These are phyloP conservation scores for Melipona beecheii DNA, from an alignment of 2,888 invertebrate species.

Conservation along the genomic window DNA sequence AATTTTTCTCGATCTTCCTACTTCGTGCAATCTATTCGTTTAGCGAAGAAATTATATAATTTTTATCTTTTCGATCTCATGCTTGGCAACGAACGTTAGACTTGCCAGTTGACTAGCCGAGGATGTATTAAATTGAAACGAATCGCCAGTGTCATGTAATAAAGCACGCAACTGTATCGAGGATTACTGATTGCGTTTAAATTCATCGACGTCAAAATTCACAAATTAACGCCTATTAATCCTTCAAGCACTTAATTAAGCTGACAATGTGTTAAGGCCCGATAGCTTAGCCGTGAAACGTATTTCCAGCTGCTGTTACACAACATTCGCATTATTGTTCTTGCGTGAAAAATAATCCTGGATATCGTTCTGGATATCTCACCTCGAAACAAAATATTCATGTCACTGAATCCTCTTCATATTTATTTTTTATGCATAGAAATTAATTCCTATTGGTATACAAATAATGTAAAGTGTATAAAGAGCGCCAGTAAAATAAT, in stretches of 20 bases:
- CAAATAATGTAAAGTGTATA: no score
- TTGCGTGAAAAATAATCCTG: neutral
- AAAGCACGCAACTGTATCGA: neutral
- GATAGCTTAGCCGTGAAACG: constrained; percentile 15
- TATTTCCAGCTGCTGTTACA: neutral
- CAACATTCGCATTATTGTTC: neutral
- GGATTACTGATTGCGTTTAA: neutral
- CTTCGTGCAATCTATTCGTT: neutral
- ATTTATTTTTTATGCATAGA: no score
- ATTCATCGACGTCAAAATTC: constrained; percentile 6
- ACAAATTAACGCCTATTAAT: constrained; percentile 46
- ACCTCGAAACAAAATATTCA: neutral
- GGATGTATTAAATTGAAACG: constrained; percentile 12
- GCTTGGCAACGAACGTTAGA: neutral
- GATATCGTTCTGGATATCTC: constrained; percentile 1
- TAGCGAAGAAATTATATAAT: constrained; percentile 5
- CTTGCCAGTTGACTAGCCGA: neutral
- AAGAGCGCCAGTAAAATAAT: no score
- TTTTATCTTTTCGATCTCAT: neutral
- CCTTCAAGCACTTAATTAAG: constrained; percentile 27
- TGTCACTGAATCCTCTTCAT: neutral
- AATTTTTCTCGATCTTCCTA: neutral
- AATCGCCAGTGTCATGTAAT: neutral
- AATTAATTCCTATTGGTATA: no score
- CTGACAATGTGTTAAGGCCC: constrained; percentile 10